These are phyloP conservation scores for Litocranius walleri DNA, from an alignment of 2,113 vertebrate genomes.

Conservation along the genomic window DNA sequence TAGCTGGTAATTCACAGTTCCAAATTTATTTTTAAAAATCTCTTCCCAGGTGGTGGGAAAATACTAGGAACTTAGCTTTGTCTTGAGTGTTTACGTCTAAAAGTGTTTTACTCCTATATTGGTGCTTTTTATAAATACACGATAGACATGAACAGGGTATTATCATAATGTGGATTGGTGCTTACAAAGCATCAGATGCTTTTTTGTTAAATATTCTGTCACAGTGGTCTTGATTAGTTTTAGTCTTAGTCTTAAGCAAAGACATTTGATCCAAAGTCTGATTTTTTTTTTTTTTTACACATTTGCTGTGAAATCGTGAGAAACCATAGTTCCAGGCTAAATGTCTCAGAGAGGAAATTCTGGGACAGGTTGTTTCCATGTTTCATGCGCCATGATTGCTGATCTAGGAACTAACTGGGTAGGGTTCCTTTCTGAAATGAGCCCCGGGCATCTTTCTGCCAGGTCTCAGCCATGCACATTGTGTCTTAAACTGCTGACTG, in stretches of 20 bases:
- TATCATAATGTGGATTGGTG: background rate
- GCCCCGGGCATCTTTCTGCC: background rate
- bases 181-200: background rate
- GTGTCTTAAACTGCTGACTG: background rate
- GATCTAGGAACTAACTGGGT: background rate
- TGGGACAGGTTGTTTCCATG: background rate
- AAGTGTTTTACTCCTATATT: conserved; percentile 27
- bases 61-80: conserved; percentile 39
- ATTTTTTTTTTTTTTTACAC: background rate
- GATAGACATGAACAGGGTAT: background rate
- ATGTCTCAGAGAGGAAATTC: background rate
- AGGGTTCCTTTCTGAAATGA: background rate
- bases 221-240: background rate
- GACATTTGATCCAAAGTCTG: background rate
- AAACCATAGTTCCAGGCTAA: background rate
- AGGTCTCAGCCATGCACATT: background rate
- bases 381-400: background rate
- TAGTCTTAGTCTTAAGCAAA: background rate
- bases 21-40: conserved; percentile 56
- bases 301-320: conserved; percentile 2
- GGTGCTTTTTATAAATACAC: conserved; percentile 10
- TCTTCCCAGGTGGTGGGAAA: conserved; percentile 21
- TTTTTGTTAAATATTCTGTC: background rate
- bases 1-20: conserved; percentile 65
- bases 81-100: conserved; percentile 41